These are phyloP conservation scores for Mirounga angustirostris DNA, from an alignment of 2,113 vertebrate species.

Conservation along the genomic window DNA sequence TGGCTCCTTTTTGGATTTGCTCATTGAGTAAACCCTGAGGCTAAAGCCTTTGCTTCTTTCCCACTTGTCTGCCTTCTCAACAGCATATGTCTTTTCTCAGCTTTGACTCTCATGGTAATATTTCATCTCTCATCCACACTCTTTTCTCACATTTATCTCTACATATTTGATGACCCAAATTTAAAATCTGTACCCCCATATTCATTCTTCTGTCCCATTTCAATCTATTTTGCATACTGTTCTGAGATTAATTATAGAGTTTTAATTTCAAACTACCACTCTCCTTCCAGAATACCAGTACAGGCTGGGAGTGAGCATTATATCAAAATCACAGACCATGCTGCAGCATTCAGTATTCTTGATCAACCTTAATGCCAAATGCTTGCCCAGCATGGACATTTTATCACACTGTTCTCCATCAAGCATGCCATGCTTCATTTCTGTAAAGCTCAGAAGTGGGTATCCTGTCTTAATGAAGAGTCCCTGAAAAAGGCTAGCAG, in stretches of 20 bases:
- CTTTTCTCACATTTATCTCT: neutral
- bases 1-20: neutral
- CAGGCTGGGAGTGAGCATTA: neutral
- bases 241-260: constrained; percentile 15
- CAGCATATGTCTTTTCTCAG: neutral
- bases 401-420: constrained; percentile 8
- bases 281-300: neutral
- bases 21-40: neutral
- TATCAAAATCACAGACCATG: neutral
- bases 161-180: neutral
- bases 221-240: constrained; percentile 34
- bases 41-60: neutral
- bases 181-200: constrained; percentile 22
- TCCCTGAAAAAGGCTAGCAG: neutral
- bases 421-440: neutral
- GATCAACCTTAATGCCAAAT: neutral
- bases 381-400: neutral
- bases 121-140: neutral
- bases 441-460: neutral
- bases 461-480: neutral
- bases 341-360: neutral
- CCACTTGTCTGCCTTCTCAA: neutral
- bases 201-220: constrained; percentile 4
- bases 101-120: neutral
- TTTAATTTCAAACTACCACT: constrained; percentile 52